Base-by-base conservation (phyloP, 1,140 invertebrate genomes). In the Centruroides sculpturatus region DNA sequence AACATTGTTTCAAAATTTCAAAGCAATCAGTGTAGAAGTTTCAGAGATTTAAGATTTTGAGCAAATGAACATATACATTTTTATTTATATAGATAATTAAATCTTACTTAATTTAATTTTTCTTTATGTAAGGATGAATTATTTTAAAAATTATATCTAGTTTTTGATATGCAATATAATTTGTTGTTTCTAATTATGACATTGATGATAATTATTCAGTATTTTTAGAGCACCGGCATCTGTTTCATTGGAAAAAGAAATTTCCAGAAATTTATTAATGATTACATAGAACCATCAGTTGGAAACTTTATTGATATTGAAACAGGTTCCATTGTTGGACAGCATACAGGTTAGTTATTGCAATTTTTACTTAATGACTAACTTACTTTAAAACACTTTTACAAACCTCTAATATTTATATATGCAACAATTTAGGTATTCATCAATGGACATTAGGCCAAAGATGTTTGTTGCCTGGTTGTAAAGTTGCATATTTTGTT, bases 381-480 rank as follows among this genome's bases (percentile, higher is more conserved):
- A 35, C n/a, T 23, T 11, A 11, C 3, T 59, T 51, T 70, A 34
- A 65, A 71, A 58, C 57, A 67, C 55, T 68, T 64, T 41, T 6
- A 41, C 8, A 41, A 41, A 23, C 23, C 23, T 23, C 6, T 55
- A 34, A 34, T 47, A 5, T 59, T 55, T 12, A 41, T 51, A 59
- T 58, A 55, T 23, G 23, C 0, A 55, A 46, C 63, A 68, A 23
- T 23, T 47, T 64, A 76, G 75, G 75, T 53, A 79, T 92, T 62
- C 92, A 97, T 74, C 81, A 87, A 64, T 94, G 85, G 85, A 96
- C 92, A 9, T 67, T 94, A 59, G 92, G 94, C n/a, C 92, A 97
- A 76, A 78, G 85, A 69, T 83, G 84, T 66, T 75, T 75, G 53
- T 69, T 91, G 3, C 66, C 71, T 35, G 82, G 82, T 34, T 70